A percentile compares a stretch with the other conserved stretches of the same genome.
Evolutionary conservation across 2,797 vertebrate genomes (phyloP).

Genomic region (Parotocinclus haroldoi): DNA sequence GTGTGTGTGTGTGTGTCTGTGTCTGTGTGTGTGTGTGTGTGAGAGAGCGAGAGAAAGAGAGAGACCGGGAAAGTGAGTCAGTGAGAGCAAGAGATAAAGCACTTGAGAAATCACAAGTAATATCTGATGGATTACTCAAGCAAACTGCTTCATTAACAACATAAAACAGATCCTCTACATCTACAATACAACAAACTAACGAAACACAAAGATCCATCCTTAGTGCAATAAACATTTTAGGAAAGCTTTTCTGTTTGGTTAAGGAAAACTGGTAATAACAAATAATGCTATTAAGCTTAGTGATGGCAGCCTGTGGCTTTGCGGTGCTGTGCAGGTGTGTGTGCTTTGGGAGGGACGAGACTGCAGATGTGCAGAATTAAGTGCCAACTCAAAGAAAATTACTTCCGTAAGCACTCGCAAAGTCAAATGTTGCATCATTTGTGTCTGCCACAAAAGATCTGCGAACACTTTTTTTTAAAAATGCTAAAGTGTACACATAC

Average conservation of each 20-base stretch:
- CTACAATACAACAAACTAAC: slow-evolving; percentile 2
- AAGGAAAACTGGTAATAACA: neutral
- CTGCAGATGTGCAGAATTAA: slow-evolving; percentile 54
- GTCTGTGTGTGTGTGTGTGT: slow-evolving; percentile 10
- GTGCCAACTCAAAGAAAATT: slow-evolving; percentile 72
- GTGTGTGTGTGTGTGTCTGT: slow-evolving; percentile 16
- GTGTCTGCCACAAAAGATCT: slow-evolving; percentile 60
- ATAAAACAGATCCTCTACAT: neutral
- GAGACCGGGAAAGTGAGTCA: too few species aligned
- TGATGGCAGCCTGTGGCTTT: slow-evolving; percentile 32
- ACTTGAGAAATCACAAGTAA: neutral
- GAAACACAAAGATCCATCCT: neutral
- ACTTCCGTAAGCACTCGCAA: slow-evolving; percentile 74
- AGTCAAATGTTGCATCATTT: slow-evolving; percentile 77
- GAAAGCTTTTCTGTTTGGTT: slow-evolving; percentile 6
- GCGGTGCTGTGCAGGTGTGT: slow-evolving; percentile 40
- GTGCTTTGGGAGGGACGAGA: slow-evolving; percentile 56
- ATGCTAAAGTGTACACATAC: slow-evolving; percentile 64
- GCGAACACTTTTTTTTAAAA: slow-evolving; percentile 69
- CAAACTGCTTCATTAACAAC: neutral
- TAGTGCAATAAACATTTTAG: slow-evolving; percentile 5
- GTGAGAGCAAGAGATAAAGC: neutral
- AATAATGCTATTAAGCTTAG: neutral
- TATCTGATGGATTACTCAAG: slow-evolving; percentile 23
- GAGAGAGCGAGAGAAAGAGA: neutral